A percentile compares a stretch with the other conserved stretches of the same genome.
Evolutionary conservation across 2,888 invertebrate species (phyloP).

Genomic region (Chrysodeixis includens): DNA sequence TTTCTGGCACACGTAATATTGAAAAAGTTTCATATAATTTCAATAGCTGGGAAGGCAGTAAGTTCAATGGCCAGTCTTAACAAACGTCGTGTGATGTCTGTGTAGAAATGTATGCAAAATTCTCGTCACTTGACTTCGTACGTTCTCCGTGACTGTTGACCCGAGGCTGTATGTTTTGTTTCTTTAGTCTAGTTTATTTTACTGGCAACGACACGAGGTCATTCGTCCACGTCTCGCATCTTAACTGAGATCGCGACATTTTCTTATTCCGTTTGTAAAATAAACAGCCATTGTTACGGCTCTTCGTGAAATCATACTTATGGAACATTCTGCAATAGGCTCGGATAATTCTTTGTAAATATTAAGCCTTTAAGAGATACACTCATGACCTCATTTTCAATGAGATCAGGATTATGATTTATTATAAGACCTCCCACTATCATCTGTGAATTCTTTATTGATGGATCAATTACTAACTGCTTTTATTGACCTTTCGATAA

Average conservation of each 20-base stretch:
- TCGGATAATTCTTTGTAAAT: not conserved
- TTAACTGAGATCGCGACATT: conserved; percentile 17
- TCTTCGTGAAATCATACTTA: conserved; percentile 9
- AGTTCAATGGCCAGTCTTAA: not conserved
- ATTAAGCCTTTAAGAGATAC: not conserved
- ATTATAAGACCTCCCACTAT: not conserved
- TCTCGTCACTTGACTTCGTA: conserved; percentile 13
- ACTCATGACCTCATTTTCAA: not conserved
- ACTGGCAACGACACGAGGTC: conserved; percentile 57
- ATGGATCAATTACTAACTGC: conserved; percentile 17
- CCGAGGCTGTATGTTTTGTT: conserved; percentile 40
- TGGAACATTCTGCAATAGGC: not conserved
- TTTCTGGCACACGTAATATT: not conserved
- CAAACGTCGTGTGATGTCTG: conserved; percentile 3
- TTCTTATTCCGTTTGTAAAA: conserved; percentile 24
- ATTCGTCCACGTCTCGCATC: conserved; percentile 55
- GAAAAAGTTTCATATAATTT: not conserved
- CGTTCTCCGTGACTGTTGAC: conserved; percentile 15
- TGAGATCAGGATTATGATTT: not conserved
- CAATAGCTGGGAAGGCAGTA: not conserved
- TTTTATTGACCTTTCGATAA: conserved; percentile 25
- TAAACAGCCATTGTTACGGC: not conserved
- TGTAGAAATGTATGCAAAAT: conserved; percentile 12
- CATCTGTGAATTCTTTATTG: conserved; percentile 18
- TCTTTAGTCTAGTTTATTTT: conserved; percentile 51